Percentiles rank a stretch among this genome's conserved stretches.
Evolutionary conservation across 2,888 invertebrate genomes (phyloP).

Genomic region (Myathropa florea): DNA sequence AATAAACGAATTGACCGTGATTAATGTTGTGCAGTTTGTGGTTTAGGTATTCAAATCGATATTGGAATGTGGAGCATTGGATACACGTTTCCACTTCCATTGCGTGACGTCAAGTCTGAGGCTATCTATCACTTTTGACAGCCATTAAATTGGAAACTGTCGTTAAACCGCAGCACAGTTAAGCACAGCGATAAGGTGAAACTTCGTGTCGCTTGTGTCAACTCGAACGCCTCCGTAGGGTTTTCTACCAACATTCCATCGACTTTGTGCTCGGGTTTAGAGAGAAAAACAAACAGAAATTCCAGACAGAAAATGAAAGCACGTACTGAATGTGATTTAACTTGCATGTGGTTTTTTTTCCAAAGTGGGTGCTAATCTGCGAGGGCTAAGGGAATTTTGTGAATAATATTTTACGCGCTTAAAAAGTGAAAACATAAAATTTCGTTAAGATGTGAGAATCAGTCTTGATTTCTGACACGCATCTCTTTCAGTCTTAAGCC

Average conservation of each 20-base stretch:
- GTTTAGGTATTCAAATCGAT: not conserved
- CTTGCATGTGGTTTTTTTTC: not conserved
- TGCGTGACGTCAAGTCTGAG: not conserved
- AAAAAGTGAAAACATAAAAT: not conserved
- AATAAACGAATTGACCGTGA: not conserved
- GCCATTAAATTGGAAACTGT: not conserved
- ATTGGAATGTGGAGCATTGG: not conserved
- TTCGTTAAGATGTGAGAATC: no score
- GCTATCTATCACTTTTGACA: constrained; percentile 32
- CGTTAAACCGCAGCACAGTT: not conserved
- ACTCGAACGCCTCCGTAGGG: not conserved
- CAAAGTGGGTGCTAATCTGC: not conserved
- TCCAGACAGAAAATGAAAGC: not conserved
- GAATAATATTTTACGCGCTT: not conserved
- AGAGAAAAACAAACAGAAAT: not conserved
- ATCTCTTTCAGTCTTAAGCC: no score
- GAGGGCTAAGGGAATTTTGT: not conserved
- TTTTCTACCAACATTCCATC: not conserved
- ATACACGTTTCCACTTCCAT: not conserved
- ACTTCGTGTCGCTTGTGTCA: not conserved
- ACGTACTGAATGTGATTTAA: not conserved
- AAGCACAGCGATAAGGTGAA: not conserved
- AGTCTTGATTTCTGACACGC: no score
- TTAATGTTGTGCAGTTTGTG: not conserved
- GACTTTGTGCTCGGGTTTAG: not conserved